Conservation (phyloP, 2,797 vertebrate genomes). For the Loriculus beryllinus region DNA sequence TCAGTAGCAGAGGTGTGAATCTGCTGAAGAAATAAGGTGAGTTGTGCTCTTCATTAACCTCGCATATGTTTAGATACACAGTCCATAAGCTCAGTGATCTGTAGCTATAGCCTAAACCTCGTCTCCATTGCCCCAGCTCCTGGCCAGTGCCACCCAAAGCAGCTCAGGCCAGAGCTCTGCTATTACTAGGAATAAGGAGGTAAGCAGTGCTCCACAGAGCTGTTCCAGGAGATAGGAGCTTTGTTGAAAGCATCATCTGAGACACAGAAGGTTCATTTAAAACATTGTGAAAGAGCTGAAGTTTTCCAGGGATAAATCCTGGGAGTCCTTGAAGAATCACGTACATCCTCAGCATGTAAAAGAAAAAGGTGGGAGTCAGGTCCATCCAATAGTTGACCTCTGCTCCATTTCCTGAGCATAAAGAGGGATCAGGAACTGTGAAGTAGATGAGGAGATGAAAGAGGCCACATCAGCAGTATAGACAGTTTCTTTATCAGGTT, state of each 20-base stretch:
- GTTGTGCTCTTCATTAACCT: not conserved
- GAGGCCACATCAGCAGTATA: not conserved
- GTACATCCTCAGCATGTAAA: not conserved
- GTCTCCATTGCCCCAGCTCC: not conserved
- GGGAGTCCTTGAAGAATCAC: not conserved
- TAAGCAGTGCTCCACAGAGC: not conserved
- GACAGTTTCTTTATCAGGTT: not conserved
- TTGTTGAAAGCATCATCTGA: not conserved
- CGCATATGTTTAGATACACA: not conserved
- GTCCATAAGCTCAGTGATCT: not conserved
- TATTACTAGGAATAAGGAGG: not conserved
- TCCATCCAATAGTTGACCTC: not conserved
- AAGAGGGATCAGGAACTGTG: not conserved
- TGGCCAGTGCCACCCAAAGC: not conserved
- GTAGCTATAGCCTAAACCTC: not conserved
- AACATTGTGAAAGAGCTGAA: not conserved
- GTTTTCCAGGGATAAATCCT: not conserved
- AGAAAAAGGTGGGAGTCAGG: not conserved
- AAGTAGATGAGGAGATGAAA: not conserved
- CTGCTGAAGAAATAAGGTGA: not conserved
- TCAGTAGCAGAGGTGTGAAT: not conserved
- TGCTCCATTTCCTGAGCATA: not conserved
- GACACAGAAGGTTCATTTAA: constrained; percentile 7
- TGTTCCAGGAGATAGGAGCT: not conserved
- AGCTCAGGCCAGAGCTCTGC: not conserved